phyloP scores from a whole-genome alignment of 2,888 invertebrate species.

The Drosophila pegasa region DNA sequence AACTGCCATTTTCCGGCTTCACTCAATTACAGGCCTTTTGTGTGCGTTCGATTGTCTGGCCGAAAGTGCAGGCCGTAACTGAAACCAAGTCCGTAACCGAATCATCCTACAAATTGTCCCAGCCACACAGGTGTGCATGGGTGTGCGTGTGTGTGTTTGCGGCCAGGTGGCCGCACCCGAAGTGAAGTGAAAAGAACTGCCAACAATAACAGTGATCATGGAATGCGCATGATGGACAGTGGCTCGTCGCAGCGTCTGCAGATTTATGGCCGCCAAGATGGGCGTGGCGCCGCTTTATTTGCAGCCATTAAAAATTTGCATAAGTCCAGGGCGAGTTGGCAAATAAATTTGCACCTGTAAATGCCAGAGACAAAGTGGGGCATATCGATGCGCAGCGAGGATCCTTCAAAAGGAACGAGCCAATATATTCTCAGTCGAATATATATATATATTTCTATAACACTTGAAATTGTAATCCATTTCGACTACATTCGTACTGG shows the following conservation, averaged over 20 bases:
- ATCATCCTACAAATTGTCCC: constrained; percentile 63
- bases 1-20: constrained; percentile 58
- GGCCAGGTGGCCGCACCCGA: constrained; percentile 37
- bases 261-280: constrained; percentile 54
- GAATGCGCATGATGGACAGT: constrained; percentile 54
- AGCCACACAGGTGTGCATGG: background rate
- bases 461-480: too few species aligned
- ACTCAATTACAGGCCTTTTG: constrained; percentile 76
- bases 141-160: constrained; percentile 29
- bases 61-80: constrained; percentile 58
- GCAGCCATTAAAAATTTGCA: constrained; percentile 62
- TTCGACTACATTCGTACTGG: constrained; percentile 1
- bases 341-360: constrained; percentile 43
- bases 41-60: constrained; percentile 52
- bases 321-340: constrained; percentile 46
- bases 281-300: constrained; percentile 50
- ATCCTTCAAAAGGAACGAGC: too few species aligned
- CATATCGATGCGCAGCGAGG: too few species aligned
- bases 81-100: constrained; percentile 68
- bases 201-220: constrained; percentile 54
- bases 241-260: constrained; percentile 14
- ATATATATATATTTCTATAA: background rate
- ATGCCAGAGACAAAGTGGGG: background rate
- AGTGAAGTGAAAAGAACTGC: constrained; percentile 37
- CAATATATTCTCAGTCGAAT: too few species aligned